Evolutionary conservation across 2,888 invertebrate genomes (phyloP).

Genomic region (Didymodactylos carnosus): DNA sequence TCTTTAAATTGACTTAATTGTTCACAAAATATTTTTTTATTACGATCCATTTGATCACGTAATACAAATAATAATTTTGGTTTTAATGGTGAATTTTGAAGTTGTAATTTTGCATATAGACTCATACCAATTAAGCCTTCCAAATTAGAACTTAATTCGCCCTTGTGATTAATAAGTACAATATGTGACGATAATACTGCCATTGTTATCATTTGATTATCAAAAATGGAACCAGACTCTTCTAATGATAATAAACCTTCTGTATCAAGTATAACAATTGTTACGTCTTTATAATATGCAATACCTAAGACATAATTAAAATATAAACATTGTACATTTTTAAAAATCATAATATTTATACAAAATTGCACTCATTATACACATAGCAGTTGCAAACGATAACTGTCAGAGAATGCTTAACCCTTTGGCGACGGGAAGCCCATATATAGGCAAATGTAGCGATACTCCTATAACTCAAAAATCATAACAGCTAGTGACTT

Average conservation of each 20-base stretch:
- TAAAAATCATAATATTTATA: too few species aligned
- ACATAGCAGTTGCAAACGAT: too few species aligned
- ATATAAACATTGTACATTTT: too few species aligned
- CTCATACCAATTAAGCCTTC: background rate
- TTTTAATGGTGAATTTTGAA: background rate
- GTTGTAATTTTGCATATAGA: background rate
- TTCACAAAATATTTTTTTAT: background rate
- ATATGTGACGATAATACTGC: background rate
- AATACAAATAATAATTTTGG: constrained; percentile 1
- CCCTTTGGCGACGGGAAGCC: too few species aligned
- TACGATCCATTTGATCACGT: background rate
- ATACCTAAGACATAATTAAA: too few species aligned
- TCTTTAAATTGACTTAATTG: background rate
- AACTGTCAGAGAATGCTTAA: too few species aligned
- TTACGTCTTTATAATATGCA: background rate
- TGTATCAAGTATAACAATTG: background rate
- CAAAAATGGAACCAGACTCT: background rate
- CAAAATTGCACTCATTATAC: too few species aligned
- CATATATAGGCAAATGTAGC: too few species aligned
- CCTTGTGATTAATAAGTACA: background rate
- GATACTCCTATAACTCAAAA: too few species aligned
- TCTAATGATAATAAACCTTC: background rate
- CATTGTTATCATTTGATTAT: constrained; percentile 2
- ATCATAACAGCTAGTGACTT: too few species aligned
- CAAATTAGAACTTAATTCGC: constrained; percentile 1